Evolutionary conservation across 1,140 invertebrate species (phyloP), one percentile per base, ranked within the genome.

Genomic region (Apocrypta bakeri): DNA sequence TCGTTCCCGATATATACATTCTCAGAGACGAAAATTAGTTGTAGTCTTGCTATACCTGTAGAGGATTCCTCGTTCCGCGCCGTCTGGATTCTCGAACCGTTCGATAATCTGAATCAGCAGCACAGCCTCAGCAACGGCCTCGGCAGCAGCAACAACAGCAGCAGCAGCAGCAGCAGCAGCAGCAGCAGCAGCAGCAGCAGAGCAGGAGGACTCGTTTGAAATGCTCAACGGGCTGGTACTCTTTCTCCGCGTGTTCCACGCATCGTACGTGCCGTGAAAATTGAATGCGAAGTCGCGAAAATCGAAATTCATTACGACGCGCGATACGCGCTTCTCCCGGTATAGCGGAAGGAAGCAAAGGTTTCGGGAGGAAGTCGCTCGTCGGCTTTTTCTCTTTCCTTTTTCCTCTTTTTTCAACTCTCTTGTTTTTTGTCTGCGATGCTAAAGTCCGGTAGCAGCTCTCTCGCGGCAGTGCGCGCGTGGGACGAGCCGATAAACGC

Each of bases 221-320:
- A 77, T 77, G 81, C 68, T 64, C 66, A 74, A 78, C 8, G 33
- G 42, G 74, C 74, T 72, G 17, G 48, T 56, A n/a, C 40, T 72
- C 37, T 48, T 61, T 24, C 48, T 27, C 56, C 33, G 21, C 11
- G 63, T 75, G 17, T 75, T 78, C 56, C 75, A 83, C 82, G 82
- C 82, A 83, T 74, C 37, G 71, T 79, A 83, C 82, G 82, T 83
- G 82, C 69, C 33, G 27, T 14, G 82, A 79, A 83, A 79, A 33
- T 29, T 21, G 25, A 66, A 83, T 83, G 69, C 11, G 14, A 25
- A 40, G 72, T 83, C 69, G 68, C 75, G 71, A 69, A 79, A 83
- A 83, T 83, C 76, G 82, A 83, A 83, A 83, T 83, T 83, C 82
- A 83, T 79, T 83, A 83, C 69, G 81, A 56, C 75, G 25, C 81